Evolutionary conservation across 2,797 vertebrate genomes (phyloP), one percentile per base, ranked within the genome.

Genomic region (Sebastes vulpes): DNA sequence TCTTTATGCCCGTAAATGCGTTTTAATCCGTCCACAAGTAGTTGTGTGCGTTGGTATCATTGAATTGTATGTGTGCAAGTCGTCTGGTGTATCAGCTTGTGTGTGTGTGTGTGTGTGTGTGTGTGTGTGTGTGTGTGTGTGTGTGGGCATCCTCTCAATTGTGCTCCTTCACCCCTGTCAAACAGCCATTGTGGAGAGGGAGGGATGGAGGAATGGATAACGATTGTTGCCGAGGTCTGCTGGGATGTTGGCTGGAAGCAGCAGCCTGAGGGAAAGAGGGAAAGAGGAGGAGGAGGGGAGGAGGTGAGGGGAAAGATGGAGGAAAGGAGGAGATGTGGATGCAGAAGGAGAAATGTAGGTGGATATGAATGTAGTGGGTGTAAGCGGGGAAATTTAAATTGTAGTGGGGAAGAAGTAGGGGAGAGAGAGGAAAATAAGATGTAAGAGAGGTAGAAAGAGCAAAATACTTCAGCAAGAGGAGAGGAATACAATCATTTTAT

Each of bases 211-310:
- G 72, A 79, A 73, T 64, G 59, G 72, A 86, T 65, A 82, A 71
- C 65, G 73, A 85, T 84, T 83, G 82, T 57, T 14, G 79, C 74
- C 20, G 58, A 79, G 68, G 61, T 86, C 76, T 88, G 72, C 78
- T 73, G 84, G 83, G 85, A 80, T 82, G 64, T 65, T 75, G 48
- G 64, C 73, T 86, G 50, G 72, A 75, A 65, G 83, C 68, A 63
- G 81, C 42, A 26, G 76, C 60, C 63, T 4, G 66, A 61, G 70
- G 35, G 64, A 20, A 20, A 31, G 21, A 59, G 1, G 10, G 16
- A 5, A 12, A 12, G 32, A 16, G 14, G 38, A 16, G 32, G 14
- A 28, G 8, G 52, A 35, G 4, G 21, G 42, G 38, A 4, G 18
- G 14, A 38, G 6, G 23, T 23, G 77, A 53, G 48, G 65, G 23